These are phyloP conservation scores for Machaerirhynchus nigripectus DNA, from an alignment of 2,113 vertebrate species.

Conservation along the genomic window DNA sequence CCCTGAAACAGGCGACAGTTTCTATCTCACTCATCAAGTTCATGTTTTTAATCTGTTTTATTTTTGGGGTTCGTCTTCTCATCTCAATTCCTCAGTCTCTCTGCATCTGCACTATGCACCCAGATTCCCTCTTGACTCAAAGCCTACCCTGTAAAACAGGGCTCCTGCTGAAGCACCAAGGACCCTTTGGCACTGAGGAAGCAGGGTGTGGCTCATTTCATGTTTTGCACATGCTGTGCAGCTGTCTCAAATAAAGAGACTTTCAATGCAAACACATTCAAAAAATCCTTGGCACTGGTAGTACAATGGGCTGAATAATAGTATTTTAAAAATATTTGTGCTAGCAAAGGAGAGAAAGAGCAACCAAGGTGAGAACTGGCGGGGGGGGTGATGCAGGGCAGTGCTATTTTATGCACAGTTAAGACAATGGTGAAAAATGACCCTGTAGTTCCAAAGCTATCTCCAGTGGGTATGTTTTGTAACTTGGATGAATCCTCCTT, in stretches of 20 bases:
- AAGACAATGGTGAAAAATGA: not conserved
- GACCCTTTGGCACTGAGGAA: not conserved
- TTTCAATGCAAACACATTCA: not conserved
- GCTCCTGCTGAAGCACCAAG: rapidly evolving
- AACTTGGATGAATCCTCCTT: not conserved
- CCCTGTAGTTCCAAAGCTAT: rapidly evolving
- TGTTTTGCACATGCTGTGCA: not conserved
- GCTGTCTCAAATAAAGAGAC: not conserved
- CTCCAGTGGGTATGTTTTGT: not conserved
- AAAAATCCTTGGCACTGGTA: not conserved
- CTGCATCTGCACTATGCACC: not conserved
- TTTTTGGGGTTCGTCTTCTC: not conserved
- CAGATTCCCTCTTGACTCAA: not conserved
- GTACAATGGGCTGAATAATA: not conserved
- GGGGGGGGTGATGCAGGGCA: not conserved
- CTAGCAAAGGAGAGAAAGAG: not conserved
- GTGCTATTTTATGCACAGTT: not conserved
- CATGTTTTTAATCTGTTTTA: not conserved
- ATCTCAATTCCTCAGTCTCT: not conserved
- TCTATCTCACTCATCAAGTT: not conserved
- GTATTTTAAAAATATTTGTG: not conserved
- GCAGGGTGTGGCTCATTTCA: rapidly evolving
- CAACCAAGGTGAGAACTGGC: not conserved
- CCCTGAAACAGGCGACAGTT: not conserved
- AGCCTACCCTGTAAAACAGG: not conserved